Evolutionary conservation across 2,888 invertebrate genomes (phyloP), one percentile per base, ranked within the genome.

Genomic region (Exephanes ischioxanthus): DNA sequence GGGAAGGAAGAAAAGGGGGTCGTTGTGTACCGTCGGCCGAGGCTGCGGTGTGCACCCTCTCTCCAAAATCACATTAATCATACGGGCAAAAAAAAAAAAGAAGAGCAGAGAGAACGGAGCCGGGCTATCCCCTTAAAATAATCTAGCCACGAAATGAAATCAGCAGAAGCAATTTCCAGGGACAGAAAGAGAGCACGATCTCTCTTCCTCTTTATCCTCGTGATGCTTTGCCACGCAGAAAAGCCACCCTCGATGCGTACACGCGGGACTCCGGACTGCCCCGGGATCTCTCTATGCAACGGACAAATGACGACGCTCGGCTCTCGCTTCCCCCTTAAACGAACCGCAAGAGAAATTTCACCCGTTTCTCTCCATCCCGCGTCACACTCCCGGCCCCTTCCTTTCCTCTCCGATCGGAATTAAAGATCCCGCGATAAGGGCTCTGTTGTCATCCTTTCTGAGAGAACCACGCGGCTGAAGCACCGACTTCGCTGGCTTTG

Each of bases 121-220:
- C 89, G 87, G 78, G 84, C 88, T 89, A 87, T 89, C 90, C 91
- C 91, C 92, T 94, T 93, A 92, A 93, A 94, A 94, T 94, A 94
- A 94, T 93, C 93, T 93, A 91, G 91, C 90, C 90, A 90, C 87
- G 93, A 93, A 94, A 93, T 93, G 92, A 94, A 94, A 93, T 94
- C 93, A 93, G 92, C 91, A 91, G 89, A 92, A 92, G 93, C 92
- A 93, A 93, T 93, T 94, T 93, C 92, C 93, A 92, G 90, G 89
- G 90, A 90, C 88, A 87, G 87, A 87, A 87, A 88, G 88, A 89
- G 89, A 72, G 84, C 84, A 84, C 85, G 89, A 87, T 88, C 89
- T 90, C 88, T 89, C 88, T 88, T 89, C 88, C 84, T 86, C 85
- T 85, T 71, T 80, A 86, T 83, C 71, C 48, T 75, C 66, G 63